Conservation (phyloP, 2,113 vertebrate genomes). For the Arvicanthis niloticus region DNA sequence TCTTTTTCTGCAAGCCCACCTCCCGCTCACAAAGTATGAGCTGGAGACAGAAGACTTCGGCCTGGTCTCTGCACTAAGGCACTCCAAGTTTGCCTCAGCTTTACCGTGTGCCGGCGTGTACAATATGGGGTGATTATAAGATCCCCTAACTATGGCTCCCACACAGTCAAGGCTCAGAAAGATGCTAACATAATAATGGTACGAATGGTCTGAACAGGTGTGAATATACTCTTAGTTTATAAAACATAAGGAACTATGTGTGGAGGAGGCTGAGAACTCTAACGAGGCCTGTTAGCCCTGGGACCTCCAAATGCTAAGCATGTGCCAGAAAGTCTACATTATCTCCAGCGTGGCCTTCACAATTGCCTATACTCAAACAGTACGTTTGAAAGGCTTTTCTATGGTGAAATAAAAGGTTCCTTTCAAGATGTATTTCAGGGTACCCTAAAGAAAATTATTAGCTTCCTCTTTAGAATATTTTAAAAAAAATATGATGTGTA, state of each 20-base stretch:
- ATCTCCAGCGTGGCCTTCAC: not conserved
- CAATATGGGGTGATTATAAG: not conserved
- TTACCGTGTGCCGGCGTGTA: not conserved
- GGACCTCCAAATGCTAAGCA: not conserved
- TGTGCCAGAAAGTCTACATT: not conserved
- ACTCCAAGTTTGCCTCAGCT: not conserved
- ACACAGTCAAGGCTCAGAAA: not conserved
- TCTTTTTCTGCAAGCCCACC: not conserved
- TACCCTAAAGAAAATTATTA: not conserved
- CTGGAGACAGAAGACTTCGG: not conserved
- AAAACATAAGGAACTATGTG: not conserved
- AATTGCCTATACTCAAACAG: not conserved
- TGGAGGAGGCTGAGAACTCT: not conserved
- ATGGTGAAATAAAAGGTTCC: slow-evolving; percentile 9
- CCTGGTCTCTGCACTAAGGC: not conserved
- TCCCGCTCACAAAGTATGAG: not conserved
- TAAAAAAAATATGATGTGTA: slow-evolving; percentile 15
- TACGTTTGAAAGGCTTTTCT: not conserved
- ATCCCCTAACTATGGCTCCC: not conserved
- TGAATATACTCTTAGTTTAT: not conserved
- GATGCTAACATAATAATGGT: not conserved
- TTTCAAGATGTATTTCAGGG: not conserved
- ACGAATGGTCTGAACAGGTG: not conserved
- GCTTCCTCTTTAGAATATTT: slow-evolving; percentile 2
- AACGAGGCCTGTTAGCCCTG: not conserved